Conservation (phyloP, 2,113 vertebrate genomes). For the Plectropomus leopardus region DNA sequence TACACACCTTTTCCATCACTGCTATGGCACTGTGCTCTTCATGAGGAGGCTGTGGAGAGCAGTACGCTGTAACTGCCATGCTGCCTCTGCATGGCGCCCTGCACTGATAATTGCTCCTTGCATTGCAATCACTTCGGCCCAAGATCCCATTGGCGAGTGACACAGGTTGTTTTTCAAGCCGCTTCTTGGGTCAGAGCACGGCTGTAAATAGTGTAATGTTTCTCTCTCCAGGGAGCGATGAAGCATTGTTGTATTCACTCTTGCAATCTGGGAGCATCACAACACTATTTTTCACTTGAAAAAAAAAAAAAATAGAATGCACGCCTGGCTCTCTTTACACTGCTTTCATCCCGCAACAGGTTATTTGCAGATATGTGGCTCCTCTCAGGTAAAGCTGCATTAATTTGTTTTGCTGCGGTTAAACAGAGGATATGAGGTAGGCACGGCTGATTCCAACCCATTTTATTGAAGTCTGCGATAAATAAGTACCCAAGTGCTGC, state of each 20-base stretch:
- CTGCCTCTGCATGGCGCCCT: conserved; percentile 42
- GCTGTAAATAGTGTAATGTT: conserved; percentile 74
- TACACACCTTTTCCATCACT: conserved; percentile 27
- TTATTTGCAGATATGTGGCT: conserved; percentile 43
- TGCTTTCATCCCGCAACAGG: conserved; percentile 63
- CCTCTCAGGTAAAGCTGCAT: conserved; percentile 47
- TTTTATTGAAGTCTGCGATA: conserved; percentile 58
- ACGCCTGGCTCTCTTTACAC: conserved; percentile 22
- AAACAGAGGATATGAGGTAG: conserved; percentile 46
- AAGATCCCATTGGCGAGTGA: conserved; percentile 56
- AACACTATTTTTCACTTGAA: conserved; percentile 65
- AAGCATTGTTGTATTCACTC: conserved; percentile 68
- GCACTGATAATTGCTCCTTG: conserved; percentile 74
- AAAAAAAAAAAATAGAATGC: conserved; percentile 15
- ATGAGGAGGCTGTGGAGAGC: conserved; percentile 33
- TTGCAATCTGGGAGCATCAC: conserved; percentile 68
- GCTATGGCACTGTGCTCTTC: background rate
- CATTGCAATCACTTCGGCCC: conserved; percentile 69
- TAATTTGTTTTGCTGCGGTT: conserved; percentile 60
- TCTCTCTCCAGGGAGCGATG: conserved; percentile 69
- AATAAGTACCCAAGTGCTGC: conserved; percentile 64
- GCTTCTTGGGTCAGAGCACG: conserved; percentile 59
- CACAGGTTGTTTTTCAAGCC: conserved; percentile 65
- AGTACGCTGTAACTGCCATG: conserved; percentile 31
- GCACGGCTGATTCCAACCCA: conserved; percentile 41